Conservation (phyloP, 92 coral and sea anemone genomes). For the Epizoanthus fatuus region DNA sequence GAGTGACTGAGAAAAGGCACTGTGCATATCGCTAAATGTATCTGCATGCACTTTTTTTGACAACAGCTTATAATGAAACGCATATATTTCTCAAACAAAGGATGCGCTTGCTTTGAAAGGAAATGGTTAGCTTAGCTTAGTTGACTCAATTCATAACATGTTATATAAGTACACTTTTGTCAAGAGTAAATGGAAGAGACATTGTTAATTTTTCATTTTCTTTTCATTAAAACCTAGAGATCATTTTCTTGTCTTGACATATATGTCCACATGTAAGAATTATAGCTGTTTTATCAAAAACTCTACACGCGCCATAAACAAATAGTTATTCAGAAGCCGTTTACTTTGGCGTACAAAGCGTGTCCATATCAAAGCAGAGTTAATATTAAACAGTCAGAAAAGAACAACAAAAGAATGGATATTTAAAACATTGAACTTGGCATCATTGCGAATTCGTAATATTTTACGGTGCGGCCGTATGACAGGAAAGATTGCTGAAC, state of each 20-base stretch:
- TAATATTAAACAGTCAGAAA: background rate
- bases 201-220: conserved; percentile 15
- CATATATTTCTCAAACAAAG: background rate
- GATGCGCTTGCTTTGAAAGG: background rate
- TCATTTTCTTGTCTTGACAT: conserved; percentile 31
- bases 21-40: background rate
- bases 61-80: background rate
- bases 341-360: background rate
- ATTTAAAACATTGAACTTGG: conserved; percentile 11
- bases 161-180: background rate
- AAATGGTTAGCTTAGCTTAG: background rate
- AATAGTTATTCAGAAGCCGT: background rate
- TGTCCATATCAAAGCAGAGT: background rate
- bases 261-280: conserved; percentile 7
- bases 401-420: background rate
- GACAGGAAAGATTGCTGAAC: too few relatives aligned
- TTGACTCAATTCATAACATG: background rate
- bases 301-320: conserved; percentile 25
- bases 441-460: background rate
- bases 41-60: background rate
- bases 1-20: conserved; percentile 14
- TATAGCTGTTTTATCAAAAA: background rate
- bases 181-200: conserved; percentile 23
- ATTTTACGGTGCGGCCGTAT: too few relatives aligned
- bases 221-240: background rate